Evolutionary conservation across 1,140 invertebrate genomes (phyloP).

Genomic region (Drosophila tani): DNA sequence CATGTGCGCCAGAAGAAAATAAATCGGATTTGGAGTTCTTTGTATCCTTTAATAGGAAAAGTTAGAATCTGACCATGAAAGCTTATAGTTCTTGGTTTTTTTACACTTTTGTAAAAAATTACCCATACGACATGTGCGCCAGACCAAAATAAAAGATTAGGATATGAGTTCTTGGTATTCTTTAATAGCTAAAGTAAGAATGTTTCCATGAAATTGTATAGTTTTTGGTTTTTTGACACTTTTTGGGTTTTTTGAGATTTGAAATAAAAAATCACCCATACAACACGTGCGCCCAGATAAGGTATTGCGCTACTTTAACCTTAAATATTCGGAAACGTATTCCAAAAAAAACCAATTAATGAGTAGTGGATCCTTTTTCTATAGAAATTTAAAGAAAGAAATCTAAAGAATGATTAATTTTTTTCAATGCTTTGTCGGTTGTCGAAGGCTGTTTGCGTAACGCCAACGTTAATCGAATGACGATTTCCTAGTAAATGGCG

Average conservation of each 20-base stretch:
- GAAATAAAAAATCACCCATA: too few relatives aligned
- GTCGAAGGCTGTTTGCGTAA: neutral
- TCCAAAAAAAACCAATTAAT: too few relatives aligned
- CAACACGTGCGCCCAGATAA: neutral
- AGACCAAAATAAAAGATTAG: too few relatives aligned
- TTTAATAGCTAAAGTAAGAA: neutral
- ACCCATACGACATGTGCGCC: conserved; percentile 24
- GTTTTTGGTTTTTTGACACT: too few relatives aligned
- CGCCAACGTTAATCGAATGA: conserved; percentile 6
- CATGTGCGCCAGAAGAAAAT: neutral
- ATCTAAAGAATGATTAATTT: neutral
- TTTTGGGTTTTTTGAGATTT: too few relatives aligned
- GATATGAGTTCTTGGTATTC: too few relatives aligned
- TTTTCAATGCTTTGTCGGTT: neutral
- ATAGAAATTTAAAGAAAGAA: neutral
- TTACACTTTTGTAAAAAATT: neutral
- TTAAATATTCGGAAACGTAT: too few relatives aligned
- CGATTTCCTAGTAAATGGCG: neutral
- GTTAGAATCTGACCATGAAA: neutral
- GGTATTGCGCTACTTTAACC: too few relatives aligned
- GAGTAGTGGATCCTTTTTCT: too few relatives aligned
- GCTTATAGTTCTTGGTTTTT: neutral
- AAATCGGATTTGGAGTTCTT: too few relatives aligned
- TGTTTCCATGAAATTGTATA: neutral
- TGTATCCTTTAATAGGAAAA: too few relatives aligned